A percentile compares a stretch with the other conserved stretches of the same genome.
phyloP scores from a whole-genome alignment of 2,797 vertebrate genomes.

The Potorous gilbertii region DNA sequence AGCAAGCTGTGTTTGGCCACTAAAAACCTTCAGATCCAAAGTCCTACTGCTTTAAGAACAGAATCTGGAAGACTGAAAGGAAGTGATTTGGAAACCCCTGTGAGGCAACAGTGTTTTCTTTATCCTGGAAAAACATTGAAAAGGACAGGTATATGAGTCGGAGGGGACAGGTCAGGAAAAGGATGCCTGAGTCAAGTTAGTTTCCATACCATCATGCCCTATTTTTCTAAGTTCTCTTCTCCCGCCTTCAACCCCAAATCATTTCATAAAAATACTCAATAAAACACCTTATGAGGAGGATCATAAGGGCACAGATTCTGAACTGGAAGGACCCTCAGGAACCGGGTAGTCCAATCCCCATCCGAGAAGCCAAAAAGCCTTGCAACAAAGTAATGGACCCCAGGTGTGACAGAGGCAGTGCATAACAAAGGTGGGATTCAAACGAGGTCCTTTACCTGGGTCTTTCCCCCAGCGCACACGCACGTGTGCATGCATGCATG shows the following conservation, averaged over 20 bases:
- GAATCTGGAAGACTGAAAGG: neutral
- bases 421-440: conserved; percentile 22
- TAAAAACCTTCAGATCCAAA: neutral
- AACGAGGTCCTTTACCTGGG: conserved; percentile 5
- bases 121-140: conserved; percentile 24
- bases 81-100: conserved; percentile 25
- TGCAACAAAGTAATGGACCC: neutral
- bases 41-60: neutral
- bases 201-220: neutral
- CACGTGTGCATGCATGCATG: no score
- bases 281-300: neutral
- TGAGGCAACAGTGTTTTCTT: neutral
- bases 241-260: neutral
- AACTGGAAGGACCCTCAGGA: neutral
- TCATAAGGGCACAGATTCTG: neutral
- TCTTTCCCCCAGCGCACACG: neutral
- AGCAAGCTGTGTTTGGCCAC: neutral
- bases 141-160: neutral
- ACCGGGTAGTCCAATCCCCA: neutral
- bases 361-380: neutral
- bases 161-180: neutral
- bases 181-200: neutral
- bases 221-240: conserved; percentile 9
- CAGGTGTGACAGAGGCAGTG: neutral
- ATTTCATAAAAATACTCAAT: conserved; percentile 45